Conservation (phyloP, 1,140 invertebrate genomes). For the Antheraea mylitta region DNA sequence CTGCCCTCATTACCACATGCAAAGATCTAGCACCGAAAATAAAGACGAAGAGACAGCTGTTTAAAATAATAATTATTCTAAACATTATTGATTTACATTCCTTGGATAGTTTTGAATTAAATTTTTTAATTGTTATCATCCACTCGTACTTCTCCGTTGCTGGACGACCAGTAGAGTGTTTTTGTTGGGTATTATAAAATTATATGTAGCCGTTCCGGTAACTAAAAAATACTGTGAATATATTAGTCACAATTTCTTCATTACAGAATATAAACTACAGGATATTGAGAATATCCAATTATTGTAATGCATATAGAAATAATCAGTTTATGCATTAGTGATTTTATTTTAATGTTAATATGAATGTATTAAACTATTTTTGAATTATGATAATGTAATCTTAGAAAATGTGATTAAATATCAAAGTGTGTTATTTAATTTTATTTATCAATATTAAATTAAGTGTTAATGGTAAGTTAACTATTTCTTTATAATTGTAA, state of each 20-base stretch:
- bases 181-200: too few relatives aligned
- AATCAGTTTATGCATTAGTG: neutral
- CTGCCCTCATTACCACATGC: conserved; percentile 67
- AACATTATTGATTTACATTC: neutral
- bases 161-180: too few relatives aligned
- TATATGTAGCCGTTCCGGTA: too few relatives aligned
- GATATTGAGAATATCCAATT: too few relatives aligned
- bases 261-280: neutral
- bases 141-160: too few relatives aligned
- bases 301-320: neutral
- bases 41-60: neutral
- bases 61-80: conserved; percentile 3
- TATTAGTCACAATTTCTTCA: neutral
- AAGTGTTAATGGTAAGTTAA: conserved; percentile 1
- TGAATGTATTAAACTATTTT: neutral
- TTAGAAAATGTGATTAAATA: neutral
- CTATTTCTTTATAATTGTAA: conserved; percentile 7
- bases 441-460: conserved; percentile 9
- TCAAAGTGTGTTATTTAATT: neutral
- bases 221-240: too few relatives aligned
- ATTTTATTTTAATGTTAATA: neutral
- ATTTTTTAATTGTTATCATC: neutral
- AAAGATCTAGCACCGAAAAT: conserved; percentile 9
- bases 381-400: neutral
- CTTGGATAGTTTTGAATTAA: neutral